Evolutionary conservation across 2,113 vertebrate genomes (phyloP), one percentile per base, ranked within the genome.

Genomic region (Fulica atra): DNA sequence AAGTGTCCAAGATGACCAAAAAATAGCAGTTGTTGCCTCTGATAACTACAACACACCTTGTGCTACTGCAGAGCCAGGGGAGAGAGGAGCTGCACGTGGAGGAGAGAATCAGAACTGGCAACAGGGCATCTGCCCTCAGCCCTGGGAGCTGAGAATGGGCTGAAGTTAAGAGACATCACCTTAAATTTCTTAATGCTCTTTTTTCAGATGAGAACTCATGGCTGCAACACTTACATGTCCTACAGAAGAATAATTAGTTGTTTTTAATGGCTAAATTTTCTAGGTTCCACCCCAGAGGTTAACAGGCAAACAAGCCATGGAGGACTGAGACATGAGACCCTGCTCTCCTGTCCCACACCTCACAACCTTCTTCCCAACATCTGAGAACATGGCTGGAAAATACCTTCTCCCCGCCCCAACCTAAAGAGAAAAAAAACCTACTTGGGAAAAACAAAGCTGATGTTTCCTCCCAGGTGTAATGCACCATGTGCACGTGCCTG

Each of bases 401-500:
- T 11, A 56, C 8, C 12, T 11, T 53, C 11, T 9, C 11, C 21
- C 48, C 21, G 14, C 44, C 17, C 11, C 64, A 54, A 2, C 13
- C 18, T 64, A n/a, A 40, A 65, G 53, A 42, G 4, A 3, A 36
- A 21, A 42, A 21, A 8, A 61, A 24, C 14, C 16, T 16, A 13
- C 7, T 15, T 21, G 29, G 53, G 60, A 31, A 81, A 81, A 74
- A 19, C 12, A 59, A 54, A 35, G 51, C 10, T 44, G 51, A 1
- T 8, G 8, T 48, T 73, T 63, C 24, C 79, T 89, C 42, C n/a
- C 12, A 16, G 46, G n/a, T 11, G 14, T 36, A 46, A 36, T 0
- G 9, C 11, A 13, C 51, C 48, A 23, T 0, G 0, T 11, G 13
- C 33, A 18, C 0, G 2, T 4, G 46, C 53, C 57, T 29, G 28